Evolutionary conservation across 2,113 vertebrate species (phyloP).

Genomic region (Psittacara wagleri): DNA sequence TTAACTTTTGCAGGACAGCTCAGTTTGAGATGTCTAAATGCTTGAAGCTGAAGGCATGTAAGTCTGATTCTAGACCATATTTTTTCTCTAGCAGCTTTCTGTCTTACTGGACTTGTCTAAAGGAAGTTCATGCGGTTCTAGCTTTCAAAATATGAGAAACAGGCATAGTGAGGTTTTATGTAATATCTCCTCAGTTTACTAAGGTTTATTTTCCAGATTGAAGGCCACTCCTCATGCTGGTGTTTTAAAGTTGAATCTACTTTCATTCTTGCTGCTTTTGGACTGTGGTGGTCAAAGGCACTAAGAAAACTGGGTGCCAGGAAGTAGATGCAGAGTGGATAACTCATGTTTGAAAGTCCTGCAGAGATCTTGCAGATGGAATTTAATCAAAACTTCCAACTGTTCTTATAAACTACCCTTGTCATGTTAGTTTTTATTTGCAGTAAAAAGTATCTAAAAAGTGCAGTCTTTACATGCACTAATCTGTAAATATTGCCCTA

Average conservation of each 20-base stretch:
- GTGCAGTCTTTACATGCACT: not conserved
- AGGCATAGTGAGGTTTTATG: not conserved
- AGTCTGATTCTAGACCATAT: not conserved
- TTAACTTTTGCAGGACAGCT: conserved; percentile 43
- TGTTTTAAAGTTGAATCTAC: not conserved
- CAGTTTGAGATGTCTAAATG: conserved; percentile 32
- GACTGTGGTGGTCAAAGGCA: not conserved
- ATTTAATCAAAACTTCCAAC: not conserved
- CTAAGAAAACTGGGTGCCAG: not conserved
- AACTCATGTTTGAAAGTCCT: not conserved
- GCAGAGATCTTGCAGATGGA: not conserved
- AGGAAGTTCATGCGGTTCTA: not conserved
- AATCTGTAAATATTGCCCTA: not conserved
- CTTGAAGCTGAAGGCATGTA: conserved; percentile 19
- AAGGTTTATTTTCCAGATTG: not conserved
- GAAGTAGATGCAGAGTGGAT: not conserved
- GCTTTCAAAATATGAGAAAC: not conserved
- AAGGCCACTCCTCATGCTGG: not conserved
- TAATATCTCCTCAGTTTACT: not conserved
- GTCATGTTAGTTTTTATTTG: not conserved
- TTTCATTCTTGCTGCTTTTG: not conserved
- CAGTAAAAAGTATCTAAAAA: not conserved
- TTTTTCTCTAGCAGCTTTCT: not conserved
- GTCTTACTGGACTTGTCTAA: not conserved
- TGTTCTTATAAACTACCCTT: not conserved